Conservation (phyloP, 1,140 invertebrate genomes). For the Drosophila takahashii region DNA sequence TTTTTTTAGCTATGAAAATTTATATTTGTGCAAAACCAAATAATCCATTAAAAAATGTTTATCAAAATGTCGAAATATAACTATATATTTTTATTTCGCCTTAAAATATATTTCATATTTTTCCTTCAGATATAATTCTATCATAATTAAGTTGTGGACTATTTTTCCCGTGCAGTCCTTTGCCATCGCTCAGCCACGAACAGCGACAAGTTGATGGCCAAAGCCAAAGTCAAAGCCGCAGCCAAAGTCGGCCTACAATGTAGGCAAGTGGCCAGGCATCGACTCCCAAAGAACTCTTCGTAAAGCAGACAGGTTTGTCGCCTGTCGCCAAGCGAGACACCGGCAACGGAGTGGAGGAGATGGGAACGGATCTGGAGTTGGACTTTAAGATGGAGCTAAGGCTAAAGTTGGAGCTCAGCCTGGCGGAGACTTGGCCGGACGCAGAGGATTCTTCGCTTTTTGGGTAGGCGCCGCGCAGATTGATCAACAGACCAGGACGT, state of each 20-base stretch:
- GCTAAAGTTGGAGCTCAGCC: not conserved
- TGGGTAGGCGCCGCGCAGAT: constrained; percentile 77
- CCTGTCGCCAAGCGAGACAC: constrained; percentile 40
- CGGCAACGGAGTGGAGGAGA: constrained; percentile 29
- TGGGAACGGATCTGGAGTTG: constrained; percentile 35
- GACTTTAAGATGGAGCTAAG: constrained; percentile 12
- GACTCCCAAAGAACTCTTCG: constrained; percentile 38
- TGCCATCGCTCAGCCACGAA: constrained; percentile 37
- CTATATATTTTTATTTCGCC: not conserved
- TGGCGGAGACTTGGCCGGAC: constrained; percentile 8
- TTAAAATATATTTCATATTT: not conserved
- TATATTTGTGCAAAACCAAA: too few relatives aligned
- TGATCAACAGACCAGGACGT: constrained; percentile 68
- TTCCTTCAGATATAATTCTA: too few relatives aligned
- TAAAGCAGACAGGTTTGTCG: constrained; percentile 68
- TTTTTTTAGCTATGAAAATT: too few relatives aligned
- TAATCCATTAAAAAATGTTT: too few relatives aligned
- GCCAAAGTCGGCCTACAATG: constrained; percentile 55
- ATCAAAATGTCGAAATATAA: not conserved
- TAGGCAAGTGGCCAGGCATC: constrained; percentile 68
- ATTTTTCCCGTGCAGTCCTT: constrained; percentile 18
- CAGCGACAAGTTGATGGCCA: constrained; percentile 70
- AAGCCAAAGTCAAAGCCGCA: constrained; percentile 42
- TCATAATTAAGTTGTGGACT: not conserved
- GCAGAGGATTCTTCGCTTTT: constrained; percentile 44